Evolutionary conservation across 2,113 vertebrate genomes (phyloP), one percentile per base, ranked within the genome.

Genomic region (Arvicanthis niloticus): DNA sequence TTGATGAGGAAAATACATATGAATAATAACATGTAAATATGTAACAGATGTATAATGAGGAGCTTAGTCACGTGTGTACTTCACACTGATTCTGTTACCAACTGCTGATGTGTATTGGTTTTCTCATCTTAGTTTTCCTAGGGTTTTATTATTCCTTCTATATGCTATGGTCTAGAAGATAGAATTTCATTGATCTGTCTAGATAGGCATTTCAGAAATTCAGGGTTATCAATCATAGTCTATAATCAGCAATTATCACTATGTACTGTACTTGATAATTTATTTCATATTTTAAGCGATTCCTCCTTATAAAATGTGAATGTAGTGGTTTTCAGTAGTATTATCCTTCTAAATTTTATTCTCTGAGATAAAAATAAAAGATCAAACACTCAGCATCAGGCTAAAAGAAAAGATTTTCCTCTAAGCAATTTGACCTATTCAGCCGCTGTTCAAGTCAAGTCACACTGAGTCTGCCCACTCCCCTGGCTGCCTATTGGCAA

Each of bases 331-430:
- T 60, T 68, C 24, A 89, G 2, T 68, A 37, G 78, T 67, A 60
- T 45, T 48, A 3, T 75, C 58, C 91, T 91, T 96, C 48, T 95
- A 73, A 84, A 96, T 96, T 94, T 37, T 96, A 73, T 48, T 88
- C 26, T 77, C n/a, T 88, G 77, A 89, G 22, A 68, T 91, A 29
- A 37, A 76, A 62, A 31, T 40, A 65, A 87, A 68, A 88, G 42
- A 62, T 73, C 42, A 16, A 42, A 81, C 77, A 56, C 22, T 93
- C 77, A 89, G 37, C 70, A 91, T 80, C 26, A 65, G 42, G 40
- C 51, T 81, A 92, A 88, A 76, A 86, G 34, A 75, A 97, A 88
- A 93, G 4, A 6, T 81, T 91, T 94, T 91, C 37, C 65, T 88
- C 9, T 94, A 65, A 94, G 90, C 56, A 51, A 78, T 93, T 75